These are phyloP conservation scores for Trichopria drosophilae DNA, from an alignment of 2,888 invertebrate genomes.

Conservation along the genomic window DNA sequence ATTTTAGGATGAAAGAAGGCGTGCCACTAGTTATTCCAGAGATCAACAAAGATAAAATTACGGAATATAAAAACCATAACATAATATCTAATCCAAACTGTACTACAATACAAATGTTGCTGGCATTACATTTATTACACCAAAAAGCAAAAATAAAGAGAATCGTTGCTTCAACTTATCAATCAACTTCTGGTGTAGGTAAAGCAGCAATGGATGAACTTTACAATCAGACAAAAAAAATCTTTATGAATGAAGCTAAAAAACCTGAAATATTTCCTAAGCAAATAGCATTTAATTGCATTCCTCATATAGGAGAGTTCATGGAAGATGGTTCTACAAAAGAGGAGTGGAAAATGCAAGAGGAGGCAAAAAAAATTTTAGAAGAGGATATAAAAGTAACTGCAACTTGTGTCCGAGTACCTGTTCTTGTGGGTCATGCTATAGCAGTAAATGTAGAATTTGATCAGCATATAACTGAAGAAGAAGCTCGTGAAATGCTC, in stretches of 20 bases:
- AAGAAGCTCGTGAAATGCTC: slow-evolving; percentile 17
- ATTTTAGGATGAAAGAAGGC: slow-evolving; percentile 19
- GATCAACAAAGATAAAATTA: slow-evolving; percentile 12
- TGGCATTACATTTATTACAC: slow-evolving; percentile 13
- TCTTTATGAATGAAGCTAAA: slow-evolving; percentile 11
- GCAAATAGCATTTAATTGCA: slow-evolving; percentile 20
- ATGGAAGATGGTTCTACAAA: slow-evolving; percentile 16
- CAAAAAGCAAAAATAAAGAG: slow-evolving; percentile 20
- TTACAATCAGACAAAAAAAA: slow-evolving; percentile 18
- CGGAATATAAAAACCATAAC: slow-evolving; percentile 12
- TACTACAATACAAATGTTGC: slow-evolving; percentile 15
- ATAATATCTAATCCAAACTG: slow-evolving; percentile 23
- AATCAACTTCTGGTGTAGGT: slow-evolving; percentile 20
- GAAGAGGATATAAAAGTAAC: slow-evolving; percentile 19
- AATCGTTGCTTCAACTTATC: slow-evolving; percentile 21
- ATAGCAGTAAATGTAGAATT: slow-evolving; percentile 19
- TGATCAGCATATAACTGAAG: slow-evolving; percentile 15
- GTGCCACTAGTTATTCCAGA: slow-evolving; percentile 18
- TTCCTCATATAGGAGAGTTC: slow-evolving; percentile 19
- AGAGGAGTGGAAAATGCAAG: slow-evolving; percentile 19
- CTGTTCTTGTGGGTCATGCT: slow-evolving; percentile 20
- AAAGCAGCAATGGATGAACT: slow-evolving; percentile 23
- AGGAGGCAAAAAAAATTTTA: slow-evolving; percentile 19
- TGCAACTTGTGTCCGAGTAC: slow-evolving; percentile 21
- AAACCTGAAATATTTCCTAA: slow-evolving; percentile 9